phyloP scores from a whole-genome alignment of 2,888 invertebrate species.

The Nymphalis c-album region DNA sequence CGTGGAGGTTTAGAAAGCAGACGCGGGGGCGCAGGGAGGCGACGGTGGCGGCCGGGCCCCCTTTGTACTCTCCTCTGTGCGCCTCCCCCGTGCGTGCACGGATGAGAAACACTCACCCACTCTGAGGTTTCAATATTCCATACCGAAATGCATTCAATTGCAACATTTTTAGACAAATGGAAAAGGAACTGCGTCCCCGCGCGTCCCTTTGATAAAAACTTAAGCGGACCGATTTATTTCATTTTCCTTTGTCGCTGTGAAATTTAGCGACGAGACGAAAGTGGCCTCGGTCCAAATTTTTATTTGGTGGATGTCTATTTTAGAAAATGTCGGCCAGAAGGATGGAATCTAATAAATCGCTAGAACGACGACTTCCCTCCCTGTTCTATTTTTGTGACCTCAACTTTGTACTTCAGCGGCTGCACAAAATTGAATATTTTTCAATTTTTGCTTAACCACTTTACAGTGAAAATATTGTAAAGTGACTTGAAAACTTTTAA shows the following conservation, averaged over 20 bases:
- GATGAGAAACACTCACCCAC: slow-evolving; percentile 71
- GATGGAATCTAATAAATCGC: slow-evolving; percentile 13
- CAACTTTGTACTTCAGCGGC: neutral
- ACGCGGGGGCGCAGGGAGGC: slow-evolving; percentile 53
- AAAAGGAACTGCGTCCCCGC: slow-evolving; percentile 51
- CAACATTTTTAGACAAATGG: slow-evolving; percentile 66
- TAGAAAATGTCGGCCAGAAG: slow-evolving; percentile 11
- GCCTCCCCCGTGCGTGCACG: slow-evolving; percentile 68
- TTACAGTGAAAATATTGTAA: neutral
- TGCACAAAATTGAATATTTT: neutral
- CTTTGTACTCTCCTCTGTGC: slow-evolving; percentile 34
- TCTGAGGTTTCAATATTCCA: slow-evolving; percentile 77
- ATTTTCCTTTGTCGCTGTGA: slow-evolving; percentile 47
- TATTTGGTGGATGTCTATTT: slow-evolving; percentile 26
- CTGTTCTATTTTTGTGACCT: neutral
- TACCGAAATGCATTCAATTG: slow-evolving; percentile 75
- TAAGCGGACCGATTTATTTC: slow-evolving; percentile 52
- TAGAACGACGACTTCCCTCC: neutral
- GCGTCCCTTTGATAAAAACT: slow-evolving; percentile 52
- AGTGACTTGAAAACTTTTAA: neutral
- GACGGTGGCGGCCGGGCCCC: slow-evolving; percentile 49
- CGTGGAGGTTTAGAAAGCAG: slow-evolving; percentile 79
- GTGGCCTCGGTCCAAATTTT: slow-evolving; percentile 38
- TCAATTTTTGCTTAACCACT: neutral
- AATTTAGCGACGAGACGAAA: slow-evolving; percentile 41